A percentile compares a stretch with the other conserved stretches of the same genome.
These are phyloP conservation scores for Trissolcus brochymenae DNA, from an alignment of 2,888 invertebrate species.

Conservation along the genomic window DNA sequence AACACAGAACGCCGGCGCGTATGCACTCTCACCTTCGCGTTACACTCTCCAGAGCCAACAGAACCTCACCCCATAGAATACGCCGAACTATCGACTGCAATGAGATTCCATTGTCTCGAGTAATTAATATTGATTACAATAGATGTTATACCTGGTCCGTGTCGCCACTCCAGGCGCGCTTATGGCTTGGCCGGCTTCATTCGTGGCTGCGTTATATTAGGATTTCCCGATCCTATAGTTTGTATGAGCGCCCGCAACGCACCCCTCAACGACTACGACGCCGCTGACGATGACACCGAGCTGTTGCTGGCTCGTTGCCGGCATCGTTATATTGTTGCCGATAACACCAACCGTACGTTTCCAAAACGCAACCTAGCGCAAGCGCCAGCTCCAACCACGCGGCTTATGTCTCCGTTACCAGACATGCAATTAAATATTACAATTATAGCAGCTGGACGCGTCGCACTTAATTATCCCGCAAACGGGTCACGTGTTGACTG, in stretches of 20 bases:
- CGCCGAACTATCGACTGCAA: conserved; percentile 76
- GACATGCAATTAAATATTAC: conserved; percentile 56
- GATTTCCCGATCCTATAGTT: conserved; percentile 57
- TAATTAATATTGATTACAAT: conserved; percentile 77
- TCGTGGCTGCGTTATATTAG: conserved; percentile 55
- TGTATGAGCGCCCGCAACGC: conserved; percentile 31
- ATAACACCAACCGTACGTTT: conserved; percentile 54
- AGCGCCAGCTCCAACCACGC: conserved; percentile 40
- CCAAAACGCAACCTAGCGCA: conserved; percentile 45
- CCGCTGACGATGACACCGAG: conserved; percentile 50
- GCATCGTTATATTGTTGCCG: conserved; percentile 52
- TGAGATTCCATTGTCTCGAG: conserved; percentile 77
- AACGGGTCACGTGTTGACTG: conserved; percentile 37
- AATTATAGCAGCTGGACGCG: conserved; percentile 49
- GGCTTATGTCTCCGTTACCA: conserved; percentile 46
- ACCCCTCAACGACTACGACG: conserved; percentile 30
- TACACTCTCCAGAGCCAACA: conserved; percentile 62
- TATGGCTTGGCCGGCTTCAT: conserved; percentile 62
- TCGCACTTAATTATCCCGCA: conserved; percentile 38
- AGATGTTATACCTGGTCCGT: conserved; percentile 72
- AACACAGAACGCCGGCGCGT: conserved; percentile 66
- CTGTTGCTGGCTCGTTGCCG: conserved; percentile 56
- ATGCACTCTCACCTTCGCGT: conserved; percentile 62
- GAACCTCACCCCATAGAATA: conserved; percentile 63
- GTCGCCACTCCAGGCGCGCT: conserved; percentile 64